Conservation (phyloP, 2,113 vertebrate species). For the Passer montanus region DNA sequence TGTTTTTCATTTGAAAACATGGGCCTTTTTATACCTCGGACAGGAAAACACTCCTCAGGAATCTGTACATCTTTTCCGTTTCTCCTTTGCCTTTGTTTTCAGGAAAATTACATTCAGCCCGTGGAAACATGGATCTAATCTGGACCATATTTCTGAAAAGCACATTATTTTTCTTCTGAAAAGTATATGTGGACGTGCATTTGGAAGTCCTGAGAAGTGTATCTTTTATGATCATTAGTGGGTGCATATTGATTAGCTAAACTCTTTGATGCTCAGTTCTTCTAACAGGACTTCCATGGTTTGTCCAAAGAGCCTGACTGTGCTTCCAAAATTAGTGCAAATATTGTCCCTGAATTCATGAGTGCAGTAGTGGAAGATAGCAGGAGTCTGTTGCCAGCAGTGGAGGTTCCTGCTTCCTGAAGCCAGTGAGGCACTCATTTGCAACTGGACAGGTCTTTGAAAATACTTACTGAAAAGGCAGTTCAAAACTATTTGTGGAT, state of each 20-base stretch:
- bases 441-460: not conserved
- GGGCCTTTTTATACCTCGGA: not conserved
- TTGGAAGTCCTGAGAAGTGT: not conserved
- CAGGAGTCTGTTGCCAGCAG: not conserved
- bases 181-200: not conserved
- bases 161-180: not conserved
- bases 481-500: not conserved
- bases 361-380: not conserved
- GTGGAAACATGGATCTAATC: not conserved
- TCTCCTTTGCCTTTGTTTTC: constrained; percentile 11
- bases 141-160: not conserved
- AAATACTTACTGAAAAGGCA: not conserved
- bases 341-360: not conserved
- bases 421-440: not conserved
- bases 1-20: not conserved
- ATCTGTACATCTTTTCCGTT: not conserved
- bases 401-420: not conserved
- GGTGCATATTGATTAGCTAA: not conserved
- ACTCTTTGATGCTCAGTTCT: not conserved
- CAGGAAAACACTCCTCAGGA: not conserved
- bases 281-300: not conserved
- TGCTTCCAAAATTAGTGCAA: not conserved
- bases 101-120: not conserved
- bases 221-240: not conserved
- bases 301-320: not conserved